Base-by-base conservation (phyloP, 2,797 vertebrate genomes). In the Sphenopsis melanotis region DNA sequence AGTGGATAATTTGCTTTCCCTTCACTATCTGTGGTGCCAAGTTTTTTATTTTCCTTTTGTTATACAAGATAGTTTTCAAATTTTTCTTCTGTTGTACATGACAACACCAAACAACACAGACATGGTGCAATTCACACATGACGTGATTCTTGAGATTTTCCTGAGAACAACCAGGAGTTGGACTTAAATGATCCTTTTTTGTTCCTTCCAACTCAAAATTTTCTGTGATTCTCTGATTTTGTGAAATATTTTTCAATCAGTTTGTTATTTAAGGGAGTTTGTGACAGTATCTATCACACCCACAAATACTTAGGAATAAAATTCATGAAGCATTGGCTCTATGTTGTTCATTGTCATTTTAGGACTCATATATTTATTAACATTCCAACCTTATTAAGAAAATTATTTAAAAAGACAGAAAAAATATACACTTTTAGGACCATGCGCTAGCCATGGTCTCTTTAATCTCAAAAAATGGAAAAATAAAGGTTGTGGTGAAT, bases 321-420 rank as follows among this genome's bases (percentile, higher is more conserved):
- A 63, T 9, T 52, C 18, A 23, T 23, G 7, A 69, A 26, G 2
- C 8, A 32, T 18, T 83, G 12, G 20, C 15, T 56, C 64, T 24
- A 0, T 10, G 26, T 24, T 56, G 3, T 23, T 74, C 59, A 3
- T 12, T 24, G 34, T 26, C 1, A 22, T 69, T 65, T 72, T 42
- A 49, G 8, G 5, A 47, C 7, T 8, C 2, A 5, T n/a, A 44
- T 36, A 10, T 36, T 66, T 77, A 63, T 19, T 37, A 47, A 4
- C 4, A 22, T 37, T 69, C 23, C 21, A 27, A 50, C 2, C 1
- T 49, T 59, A 22, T 22, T 20, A 50, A 23, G 5, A 61, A 77
- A 52, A 65, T 5, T 0, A 64, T 23, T 64, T 14, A 0, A 46
- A 39, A 75, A 66, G 24, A 30, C 0, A 37, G 2, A 6, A 44